A percentile compares a stretch with the other conserved stretches of the same genome.
phyloP scores from a whole-genome alignment of 2,888 invertebrate species.

The Mimas tiliae region DNA sequence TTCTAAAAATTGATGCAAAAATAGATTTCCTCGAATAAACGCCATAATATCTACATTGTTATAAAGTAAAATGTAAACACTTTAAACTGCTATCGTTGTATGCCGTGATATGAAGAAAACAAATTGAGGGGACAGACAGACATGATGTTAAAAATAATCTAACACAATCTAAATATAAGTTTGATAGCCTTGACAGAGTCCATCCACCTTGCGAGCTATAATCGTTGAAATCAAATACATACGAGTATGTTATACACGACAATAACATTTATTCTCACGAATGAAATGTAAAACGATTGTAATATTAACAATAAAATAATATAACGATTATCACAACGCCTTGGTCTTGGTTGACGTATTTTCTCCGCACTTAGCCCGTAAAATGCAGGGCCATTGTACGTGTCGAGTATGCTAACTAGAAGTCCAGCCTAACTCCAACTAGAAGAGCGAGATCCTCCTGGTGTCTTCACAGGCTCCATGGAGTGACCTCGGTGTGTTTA shows the following conservation, averaged over 20 bases:
- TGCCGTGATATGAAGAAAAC: not conserved
- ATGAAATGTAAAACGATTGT: not conserved
- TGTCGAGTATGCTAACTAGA: too few relatives aligned
- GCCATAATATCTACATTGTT: not conserved
- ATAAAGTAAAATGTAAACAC: not conserved
- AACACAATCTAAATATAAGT: constrained; percentile 4
- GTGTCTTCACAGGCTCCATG: too few relatives aligned
- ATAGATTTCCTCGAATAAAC: constrained; percentile 1
- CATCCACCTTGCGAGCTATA: constrained; percentile 32
- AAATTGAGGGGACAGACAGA: not conserved
- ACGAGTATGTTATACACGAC: not conserved
- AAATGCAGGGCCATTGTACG: too few relatives aligned
- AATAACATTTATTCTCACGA: not conserved
- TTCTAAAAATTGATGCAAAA: not conserved
- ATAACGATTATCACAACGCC: not conserved
- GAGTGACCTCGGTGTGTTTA: too few relatives aligned
- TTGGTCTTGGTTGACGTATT: too few relatives aligned
- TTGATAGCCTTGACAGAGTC: constrained; percentile 44
- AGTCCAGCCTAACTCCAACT: too few relatives aligned
- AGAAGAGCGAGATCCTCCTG: too few relatives aligned
- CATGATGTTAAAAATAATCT: constrained; percentile 16
- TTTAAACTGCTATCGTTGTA: not conserved
- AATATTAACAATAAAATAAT: not conserved
- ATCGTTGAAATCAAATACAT: constrained; percentile 31
- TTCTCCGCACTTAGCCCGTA: too few relatives aligned